Base-by-base conservation (phyloP, 2,888 invertebrate genomes). In the Apeira syringaria region DNA sequence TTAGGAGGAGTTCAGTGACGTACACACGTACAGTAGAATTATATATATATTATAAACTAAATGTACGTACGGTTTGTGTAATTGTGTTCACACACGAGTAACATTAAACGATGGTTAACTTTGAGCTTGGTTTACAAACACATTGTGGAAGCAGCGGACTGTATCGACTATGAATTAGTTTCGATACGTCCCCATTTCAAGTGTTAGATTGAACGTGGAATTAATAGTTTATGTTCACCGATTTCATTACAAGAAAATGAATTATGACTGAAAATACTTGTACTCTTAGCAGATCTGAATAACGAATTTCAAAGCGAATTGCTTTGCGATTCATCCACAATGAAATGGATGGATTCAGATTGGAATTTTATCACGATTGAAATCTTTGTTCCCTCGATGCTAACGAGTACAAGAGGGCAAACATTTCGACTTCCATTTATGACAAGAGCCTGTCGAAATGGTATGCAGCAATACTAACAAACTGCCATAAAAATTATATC, bases 151-250 rank as follows among this genome's bases (percentile, higher is more conserved):
- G 48, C 59, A 54, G 55, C 49, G 49, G 52, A 57, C 62, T 61
- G 59, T 62, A 52, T 56, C 64, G 51, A 50, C 39, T n/a, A 41
- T 43, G 54, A 67, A 63, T 66, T 59, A 54, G 59, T 51, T 50
- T 53, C 56, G 57, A 56, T 57, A 66, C 61, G 68, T 67, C 67
- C 61, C 56, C 58, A 62, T 50, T 61, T 50, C 28, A 38, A 39
- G 35, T 27, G 31, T 35, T 31, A 6, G 46, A 46, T 44, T 18
- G 13, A 42, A 35, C 5, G 27, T 20, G 11, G 25, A 25, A 32
- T 35, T 28, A 50, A 49, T 50, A 32, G 33, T 33, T 44, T 29
- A 29, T 33, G 25, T 44, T 18, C 36, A 36, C 22, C 25, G 29
- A 42, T 33, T 38, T 39, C 28, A 42, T 44, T 42, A 44, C 35